Percentiles rank a stretch among this genome's conserved stretches.
These are phyloP conservation scores for Prunella strophiata DNA, from an alignment of 2,797 vertebrate species.

Conservation along the genomic window DNA sequence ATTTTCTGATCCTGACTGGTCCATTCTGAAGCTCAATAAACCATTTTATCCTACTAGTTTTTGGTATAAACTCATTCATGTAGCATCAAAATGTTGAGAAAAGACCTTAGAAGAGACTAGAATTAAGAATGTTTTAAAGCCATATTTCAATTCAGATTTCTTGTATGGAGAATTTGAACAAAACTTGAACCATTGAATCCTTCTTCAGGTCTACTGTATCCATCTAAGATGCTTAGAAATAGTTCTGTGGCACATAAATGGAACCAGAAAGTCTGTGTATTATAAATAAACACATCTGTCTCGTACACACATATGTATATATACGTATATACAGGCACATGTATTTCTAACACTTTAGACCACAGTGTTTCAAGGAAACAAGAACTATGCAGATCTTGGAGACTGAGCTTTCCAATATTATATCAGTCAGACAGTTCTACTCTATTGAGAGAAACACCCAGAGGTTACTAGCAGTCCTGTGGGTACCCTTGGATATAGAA, in stretches of 20 bases:
- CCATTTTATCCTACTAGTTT: not conserved
- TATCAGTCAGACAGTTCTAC: not conserved
- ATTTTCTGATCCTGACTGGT: not conserved
- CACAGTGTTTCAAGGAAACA: not conserved
- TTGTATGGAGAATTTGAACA: not conserved
- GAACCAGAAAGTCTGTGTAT: not conserved
- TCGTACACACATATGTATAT: not conserved
- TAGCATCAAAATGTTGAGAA: not conserved
- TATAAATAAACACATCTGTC: not conserved
- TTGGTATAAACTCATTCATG: not conserved
- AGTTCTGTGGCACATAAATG: not conserved
- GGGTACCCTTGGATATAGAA: not conserved
- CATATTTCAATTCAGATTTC: not conserved
- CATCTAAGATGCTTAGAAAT: not conserved
- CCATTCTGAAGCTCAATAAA: not conserved
- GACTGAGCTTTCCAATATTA: not conserved
- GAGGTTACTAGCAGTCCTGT: not conserved
- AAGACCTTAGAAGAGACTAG: not conserved
- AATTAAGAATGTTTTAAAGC: not conserved
- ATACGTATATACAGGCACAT: not conserved
- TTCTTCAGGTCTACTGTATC: not conserved
- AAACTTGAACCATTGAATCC: not conserved
- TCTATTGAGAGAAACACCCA: not conserved
- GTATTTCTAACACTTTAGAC: not conserved
- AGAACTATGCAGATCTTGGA: not conserved